These are phyloP conservation scores for Colostygia pectinataria DNA, from an alignment of 2,888 invertebrate species.

Conservation along the genomic window DNA sequence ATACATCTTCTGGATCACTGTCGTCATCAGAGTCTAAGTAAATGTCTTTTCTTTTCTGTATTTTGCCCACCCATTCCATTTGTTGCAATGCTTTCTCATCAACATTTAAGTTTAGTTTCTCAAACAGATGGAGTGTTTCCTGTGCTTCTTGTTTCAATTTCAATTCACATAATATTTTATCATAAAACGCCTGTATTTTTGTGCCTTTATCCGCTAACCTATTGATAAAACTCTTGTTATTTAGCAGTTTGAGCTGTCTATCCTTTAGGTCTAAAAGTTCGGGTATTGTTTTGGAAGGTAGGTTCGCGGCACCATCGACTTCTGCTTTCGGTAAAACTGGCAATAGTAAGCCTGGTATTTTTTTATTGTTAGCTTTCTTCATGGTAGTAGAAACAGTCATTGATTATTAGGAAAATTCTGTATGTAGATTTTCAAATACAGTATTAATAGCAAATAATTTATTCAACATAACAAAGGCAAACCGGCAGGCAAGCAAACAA, in stretches of 20 bases:
- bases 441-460: no score
- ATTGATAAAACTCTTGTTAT: slow-evolving; percentile 75
- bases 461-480: no score
- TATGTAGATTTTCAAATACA: no score
- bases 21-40: slow-evolving; percentile 83
- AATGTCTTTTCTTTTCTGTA: slow-evolving; percentile 48
- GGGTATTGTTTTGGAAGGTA: slow-evolving; percentile 67
- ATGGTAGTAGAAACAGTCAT: slow-evolving; percentile 41
- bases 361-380: slow-evolving; percentile 60
- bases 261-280: slow-evolving; percentile 80
- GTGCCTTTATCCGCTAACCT: slow-evolving; percentile 84
- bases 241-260: slow-evolving; percentile 81
- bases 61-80: slow-evolving; percentile 84
- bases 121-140: slow-evolving; percentile 73
- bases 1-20: slow-evolving; percentile 82
- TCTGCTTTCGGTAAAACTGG: slow-evolving; percentile 71
- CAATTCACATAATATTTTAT: slow-evolving; percentile 75
- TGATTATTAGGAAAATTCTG: background rate
- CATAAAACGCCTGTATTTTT: slow-evolving; percentile 75
- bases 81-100: slow-evolving; percentile 71
- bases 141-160: slow-evolving; percentile 76
- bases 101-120: slow-evolving; percentile 71
- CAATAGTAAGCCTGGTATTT: slow-evolving; percentile 73
- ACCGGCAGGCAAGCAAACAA: no score
- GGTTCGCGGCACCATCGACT: slow-evolving; percentile 79